Evolutionary conservation across 2,888 invertebrate species (phyloP).

Genomic region (Sepioteuthis lessoniana): DNA sequence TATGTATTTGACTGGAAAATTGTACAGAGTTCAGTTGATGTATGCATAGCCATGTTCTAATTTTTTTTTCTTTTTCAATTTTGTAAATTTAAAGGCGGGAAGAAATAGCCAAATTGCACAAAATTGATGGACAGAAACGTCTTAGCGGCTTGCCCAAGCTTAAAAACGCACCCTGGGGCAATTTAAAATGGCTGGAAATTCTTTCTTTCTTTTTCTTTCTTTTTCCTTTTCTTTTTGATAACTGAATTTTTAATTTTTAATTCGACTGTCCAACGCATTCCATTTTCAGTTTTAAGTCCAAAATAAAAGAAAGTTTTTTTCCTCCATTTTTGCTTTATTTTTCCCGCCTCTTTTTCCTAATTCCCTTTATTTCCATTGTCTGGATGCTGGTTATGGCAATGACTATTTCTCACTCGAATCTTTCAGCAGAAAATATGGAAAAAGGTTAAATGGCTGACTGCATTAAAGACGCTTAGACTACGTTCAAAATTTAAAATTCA

Average conservation of each 20-base stretch:
- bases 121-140: no score
- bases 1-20: no score
- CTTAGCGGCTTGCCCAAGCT: not conserved
- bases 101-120: no score
- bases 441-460: not conserved
- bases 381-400: not conserved
- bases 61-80: no score
- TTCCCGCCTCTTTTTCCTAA: not conserved
- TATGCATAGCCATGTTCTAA: no score
- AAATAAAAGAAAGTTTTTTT: not conserved
- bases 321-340: not conserved
- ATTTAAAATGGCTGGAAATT: not conserved
- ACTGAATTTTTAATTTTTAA: conserved; percentile 33
- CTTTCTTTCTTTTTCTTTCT: no score
- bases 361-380: not conserved
- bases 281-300: not conserved
- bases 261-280: not conserved
- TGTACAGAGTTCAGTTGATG: no score
- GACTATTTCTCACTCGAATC: not conserved
- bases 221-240: not conserved
- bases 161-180: not conserved
- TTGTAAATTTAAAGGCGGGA: no score
- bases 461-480: not conserved
- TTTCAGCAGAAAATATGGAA: not conserved
- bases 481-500: not conserved